phyloP scores from a whole-genome alignment of 2,888 invertebrate species.

The Carcina quercana region DNA sequence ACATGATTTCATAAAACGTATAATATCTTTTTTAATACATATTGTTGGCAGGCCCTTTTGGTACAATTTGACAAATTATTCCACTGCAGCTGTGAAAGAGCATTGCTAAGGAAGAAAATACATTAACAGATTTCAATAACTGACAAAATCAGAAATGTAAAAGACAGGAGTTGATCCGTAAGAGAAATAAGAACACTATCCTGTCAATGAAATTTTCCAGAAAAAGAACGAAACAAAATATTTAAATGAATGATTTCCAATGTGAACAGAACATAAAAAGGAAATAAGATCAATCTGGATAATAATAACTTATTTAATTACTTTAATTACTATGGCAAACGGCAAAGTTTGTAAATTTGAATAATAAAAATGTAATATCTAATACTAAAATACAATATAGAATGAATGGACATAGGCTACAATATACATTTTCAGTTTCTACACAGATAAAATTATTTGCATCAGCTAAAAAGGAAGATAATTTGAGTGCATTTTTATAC shows the following conservation, averaged over 20 bases:
- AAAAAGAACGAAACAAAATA: constrained; percentile 25
- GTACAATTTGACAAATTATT: constrained; percentile 54
- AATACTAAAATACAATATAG: no score
- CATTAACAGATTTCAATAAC: constrained; percentile 38
- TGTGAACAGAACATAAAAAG: neutral
- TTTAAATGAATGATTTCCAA: constrained; percentile 1
- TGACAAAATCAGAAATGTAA: constrained; percentile 25
- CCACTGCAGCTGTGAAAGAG: constrained; percentile 69
- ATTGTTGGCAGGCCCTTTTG: constrained; percentile 56
- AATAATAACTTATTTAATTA: no score
- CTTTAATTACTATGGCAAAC: no score
- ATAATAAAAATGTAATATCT: no score
- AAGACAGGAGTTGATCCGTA: constrained; percentile 42
- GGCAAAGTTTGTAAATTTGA: no score
- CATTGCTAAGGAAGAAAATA: constrained; percentile 61
- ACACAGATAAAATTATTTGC: no score
- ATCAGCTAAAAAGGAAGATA: no score
- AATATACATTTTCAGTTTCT: no score
- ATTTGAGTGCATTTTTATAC: no score
- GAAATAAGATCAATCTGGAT: no score
- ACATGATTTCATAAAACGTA: constrained; percentile 39
- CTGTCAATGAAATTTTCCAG: constrained; percentile 69
- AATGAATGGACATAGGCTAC: no score
- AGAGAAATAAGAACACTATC: constrained; percentile 67
- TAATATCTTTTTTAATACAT: constrained; percentile 38